phyloP scores from a whole-genome alignment of 2,888 invertebrate species.

The Alloscopus bannaensis region DNA sequence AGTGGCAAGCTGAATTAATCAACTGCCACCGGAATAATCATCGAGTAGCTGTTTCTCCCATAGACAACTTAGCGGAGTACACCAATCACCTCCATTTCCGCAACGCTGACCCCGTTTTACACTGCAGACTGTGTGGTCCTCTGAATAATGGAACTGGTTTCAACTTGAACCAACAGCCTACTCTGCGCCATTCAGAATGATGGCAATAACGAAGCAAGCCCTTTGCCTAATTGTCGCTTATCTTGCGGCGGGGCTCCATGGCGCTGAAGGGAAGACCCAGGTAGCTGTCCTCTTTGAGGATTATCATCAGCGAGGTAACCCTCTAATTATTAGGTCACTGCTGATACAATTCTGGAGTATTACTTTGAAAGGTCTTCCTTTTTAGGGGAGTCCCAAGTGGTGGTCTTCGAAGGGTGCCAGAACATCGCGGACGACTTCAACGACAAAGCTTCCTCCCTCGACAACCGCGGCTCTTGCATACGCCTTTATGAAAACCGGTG shows the following conservation, averaged over 20 bases:
- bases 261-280: conserved; percentile 19
- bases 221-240: background rate
- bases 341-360: too few species aligned
- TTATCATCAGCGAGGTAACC: conserved; percentile 45
- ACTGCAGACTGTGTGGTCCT: background rate
- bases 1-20: conserved; percentile 36
- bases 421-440: conserved; percentile 56
- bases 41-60: too few species aligned
- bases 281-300: conserved; percentile 39
- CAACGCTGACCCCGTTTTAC: too few species aligned
- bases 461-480: conserved; percentile 41
- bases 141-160: conserved; percentile 16
- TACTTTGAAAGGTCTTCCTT: background rate
- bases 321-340: background rate
- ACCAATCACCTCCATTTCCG: conserved; percentile 12
- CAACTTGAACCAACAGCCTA: conserved; percentile 3
- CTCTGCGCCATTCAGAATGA: conserved; percentile 16
- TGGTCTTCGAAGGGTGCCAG: conserved; percentile 46
- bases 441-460: conserved; percentile 56
- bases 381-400: conserved; percentile 22
- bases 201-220: background rate
- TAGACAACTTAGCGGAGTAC: too few species aligned
- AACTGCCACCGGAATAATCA: too few species aligned
- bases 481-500: conserved; percentile 56
- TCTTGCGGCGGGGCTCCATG: conserved; percentile 2